Evolutionary conservation across 1,140 invertebrate species (phyloP), one percentile per base, ranked within the genome.

Genomic region (Drosophila tropicalis): DNA sequence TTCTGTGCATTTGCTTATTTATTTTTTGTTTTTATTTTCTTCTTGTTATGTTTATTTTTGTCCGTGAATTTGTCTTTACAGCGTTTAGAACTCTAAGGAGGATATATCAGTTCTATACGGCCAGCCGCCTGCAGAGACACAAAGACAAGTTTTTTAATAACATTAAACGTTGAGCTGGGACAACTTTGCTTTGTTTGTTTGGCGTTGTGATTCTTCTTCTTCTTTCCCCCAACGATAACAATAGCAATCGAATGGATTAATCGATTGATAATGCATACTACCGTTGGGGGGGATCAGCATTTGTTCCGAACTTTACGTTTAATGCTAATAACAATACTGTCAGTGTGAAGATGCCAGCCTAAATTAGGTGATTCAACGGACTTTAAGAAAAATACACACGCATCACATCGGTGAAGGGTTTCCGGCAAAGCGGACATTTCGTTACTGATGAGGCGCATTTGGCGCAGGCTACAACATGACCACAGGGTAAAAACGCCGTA

Each of bases 401-500:
- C 90, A 92, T 91, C 34, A 92, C 84, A 67, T 90, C 86, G 72
- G 83, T 87, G 90, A 94, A 94, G 76, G 93, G 94, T 89, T 95
- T 94, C 68, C 97, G 94, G 93, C 98, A 98, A 64, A 98, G 94
- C 25, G 97, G 96, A 92, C 97, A 99, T 63, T 94, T 95, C 67
- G 93, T 94, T 58, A 97, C 93, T 41, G 94, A 94, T 2, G 95
- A 93, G 10, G 97, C 96, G 93, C 98, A 99, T 70, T 96, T 95
- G 13, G 95, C 94, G 93, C 98, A 99, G 10, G 97, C 95, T 13
- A 98, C 95, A 71, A 98, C 95, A 93, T 98, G 98, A 55, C 97
- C 96, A 93, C 94, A 94, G 25, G 94, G 98, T 79, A 98, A 93
- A 93, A 98, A 98, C 70, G 97, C 95, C 55, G 97, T 95, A 77